These are phyloP conservation scores for Ammospiza maritima DNA, from an alignment of 2,797 vertebrate genomes.

Conservation along the genomic window DNA sequence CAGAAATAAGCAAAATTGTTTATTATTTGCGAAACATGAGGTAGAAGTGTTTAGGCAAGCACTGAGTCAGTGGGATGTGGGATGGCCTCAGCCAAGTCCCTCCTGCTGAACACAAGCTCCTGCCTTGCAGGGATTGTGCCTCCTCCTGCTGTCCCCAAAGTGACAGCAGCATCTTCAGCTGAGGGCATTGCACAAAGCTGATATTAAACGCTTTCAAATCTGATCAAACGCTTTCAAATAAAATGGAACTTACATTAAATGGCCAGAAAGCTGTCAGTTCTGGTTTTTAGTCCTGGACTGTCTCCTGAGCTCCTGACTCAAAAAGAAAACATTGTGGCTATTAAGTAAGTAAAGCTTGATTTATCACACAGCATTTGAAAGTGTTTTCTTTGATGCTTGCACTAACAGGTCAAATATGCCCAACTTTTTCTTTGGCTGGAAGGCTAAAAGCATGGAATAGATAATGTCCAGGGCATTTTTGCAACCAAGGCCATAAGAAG, in stretches of 20 bases:
- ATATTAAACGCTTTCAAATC: slow-evolving; percentile 73
- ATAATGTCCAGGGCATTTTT: background rate
- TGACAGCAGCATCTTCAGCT: slow-evolving; percentile 62
- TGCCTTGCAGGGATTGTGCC: slow-evolving; percentile 45
- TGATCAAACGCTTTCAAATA: slow-evolving; percentile 77
- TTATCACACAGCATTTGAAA: slow-evolving; percentile 66
- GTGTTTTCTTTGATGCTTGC: slow-evolving; percentile 62
- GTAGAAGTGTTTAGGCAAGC: background rate
- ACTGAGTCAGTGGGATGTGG: slow-evolving; percentile 51
- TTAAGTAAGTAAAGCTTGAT: slow-evolving; percentile 69
- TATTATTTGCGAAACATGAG: background rate
- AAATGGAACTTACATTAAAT: slow-evolving; percentile 75
- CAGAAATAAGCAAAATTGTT: background rate
- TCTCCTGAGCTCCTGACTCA: slow-evolving; percentile 47
- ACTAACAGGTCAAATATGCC: slow-evolving; percentile 64
- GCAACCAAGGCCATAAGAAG: slow-evolving; percentile 20
- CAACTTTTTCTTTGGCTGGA: slow-evolving; percentile 28
- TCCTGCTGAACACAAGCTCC: slow-evolving; percentile 44
- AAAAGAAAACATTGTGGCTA: slow-evolving; percentile 67
- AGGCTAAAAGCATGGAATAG: slow-evolving; percentile 31
- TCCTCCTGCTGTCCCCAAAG: slow-evolving; percentile 39
- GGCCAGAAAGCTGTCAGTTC: slow-evolving; percentile 58
- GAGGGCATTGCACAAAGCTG: slow-evolving; percentile 52
- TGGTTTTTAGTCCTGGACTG: slow-evolving; percentile 28
- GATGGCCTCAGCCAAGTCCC: slow-evolving; percentile 16